phyloP scores from a whole-genome alignment of 1,140 invertebrate genomes.

The Anastatus disparis region DNA sequence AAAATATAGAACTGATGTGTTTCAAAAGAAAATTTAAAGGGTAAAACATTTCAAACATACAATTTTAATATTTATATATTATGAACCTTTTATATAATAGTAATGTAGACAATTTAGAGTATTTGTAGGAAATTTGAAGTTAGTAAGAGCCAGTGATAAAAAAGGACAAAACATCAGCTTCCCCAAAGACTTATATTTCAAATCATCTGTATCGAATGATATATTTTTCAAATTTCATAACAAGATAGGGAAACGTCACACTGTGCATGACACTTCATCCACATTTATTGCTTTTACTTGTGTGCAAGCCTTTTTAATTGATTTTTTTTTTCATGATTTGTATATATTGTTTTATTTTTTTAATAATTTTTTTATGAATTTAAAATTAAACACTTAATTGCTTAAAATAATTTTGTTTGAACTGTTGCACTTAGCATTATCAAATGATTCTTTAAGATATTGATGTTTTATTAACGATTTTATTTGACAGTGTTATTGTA shows the following conservation, averaged over 20 bases:
- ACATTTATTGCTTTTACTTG: slow-evolving; percentile 17
- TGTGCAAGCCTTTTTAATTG: slow-evolving; percentile 14
- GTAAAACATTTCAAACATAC: too few relatives aligned
- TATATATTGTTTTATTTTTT: slow-evolving; percentile 7
- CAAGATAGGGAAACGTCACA: slow-evolving; percentile 1
- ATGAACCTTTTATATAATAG: neutral
- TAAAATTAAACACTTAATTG: neutral
- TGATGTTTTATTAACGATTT: neutral
- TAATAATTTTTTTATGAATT: neutral
- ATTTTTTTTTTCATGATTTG: neutral
- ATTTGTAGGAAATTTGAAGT: neutral
- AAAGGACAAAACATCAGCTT: slow-evolving; percentile 30
- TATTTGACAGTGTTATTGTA: slow-evolving; percentile 2
- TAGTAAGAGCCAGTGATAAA: neutral
- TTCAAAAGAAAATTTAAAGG: neutral
- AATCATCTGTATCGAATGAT: too few relatives aligned
- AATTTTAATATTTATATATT: neutral
- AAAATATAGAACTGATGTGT: too few relatives aligned
- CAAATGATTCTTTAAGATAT: neutral
- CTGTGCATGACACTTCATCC: slow-evolving; percentile 6
- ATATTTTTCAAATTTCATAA: neutral
- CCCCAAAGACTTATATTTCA: slow-evolving; percentile 1
- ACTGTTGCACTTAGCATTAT: slow-evolving; percentile 9
- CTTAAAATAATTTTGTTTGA: neutral
- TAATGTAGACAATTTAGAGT: neutral